phyloP scores from a whole-genome alignment of 2,113 vertebrate species.

The Trogon surrucura region DNA sequence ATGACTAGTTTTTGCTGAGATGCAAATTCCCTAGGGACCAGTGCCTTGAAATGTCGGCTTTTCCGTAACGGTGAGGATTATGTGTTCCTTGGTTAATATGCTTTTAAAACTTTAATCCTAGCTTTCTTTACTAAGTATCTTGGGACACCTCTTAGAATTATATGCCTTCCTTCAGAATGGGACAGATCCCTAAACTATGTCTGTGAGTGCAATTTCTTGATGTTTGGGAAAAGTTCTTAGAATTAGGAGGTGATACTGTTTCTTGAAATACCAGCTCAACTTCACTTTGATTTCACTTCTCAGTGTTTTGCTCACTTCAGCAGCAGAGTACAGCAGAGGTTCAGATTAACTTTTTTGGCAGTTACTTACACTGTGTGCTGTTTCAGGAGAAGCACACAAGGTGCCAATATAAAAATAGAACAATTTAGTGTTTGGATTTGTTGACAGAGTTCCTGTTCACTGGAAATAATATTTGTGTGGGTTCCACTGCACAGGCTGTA shows the following conservation, averaged over 20 bases:
- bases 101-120: neutral
- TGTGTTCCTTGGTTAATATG: neutral
- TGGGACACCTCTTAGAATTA: neutral
- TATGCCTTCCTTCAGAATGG: neutral
- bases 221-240: neutral
- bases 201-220: neutral
- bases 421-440: neutral
- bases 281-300: neutral
- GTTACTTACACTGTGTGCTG: neutral
- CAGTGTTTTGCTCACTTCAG: neutral
- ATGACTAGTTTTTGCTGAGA: neutral
- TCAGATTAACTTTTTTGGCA: neutral
- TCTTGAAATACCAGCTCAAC: neutral
- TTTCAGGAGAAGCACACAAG: neutral
- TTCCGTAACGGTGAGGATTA: neutral
- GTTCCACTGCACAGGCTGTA: neutral
- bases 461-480: neutral
- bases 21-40: neutral
- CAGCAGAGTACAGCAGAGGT: neutral
- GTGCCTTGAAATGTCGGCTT: neutral
- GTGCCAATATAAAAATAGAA: neutral
- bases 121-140: neutral
- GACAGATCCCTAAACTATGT: neutral
- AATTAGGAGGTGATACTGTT: neutral
- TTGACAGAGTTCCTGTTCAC: neutral